Conservation (phyloP, 2,113 vertebrate species). For the Mus spicilegus region DNA sequence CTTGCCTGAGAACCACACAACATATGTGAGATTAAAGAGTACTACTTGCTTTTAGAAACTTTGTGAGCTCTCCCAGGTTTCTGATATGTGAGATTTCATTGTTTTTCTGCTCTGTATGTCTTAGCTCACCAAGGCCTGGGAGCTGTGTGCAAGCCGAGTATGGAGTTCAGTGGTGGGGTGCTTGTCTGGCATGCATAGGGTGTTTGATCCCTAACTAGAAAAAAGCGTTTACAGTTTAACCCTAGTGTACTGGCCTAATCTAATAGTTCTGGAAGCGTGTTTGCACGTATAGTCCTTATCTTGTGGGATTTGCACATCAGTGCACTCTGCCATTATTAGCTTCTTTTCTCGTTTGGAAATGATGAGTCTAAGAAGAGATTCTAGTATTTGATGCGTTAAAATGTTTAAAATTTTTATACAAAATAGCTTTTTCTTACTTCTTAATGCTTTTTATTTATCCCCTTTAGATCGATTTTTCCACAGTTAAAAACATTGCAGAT, state of each 20-base stretch:
- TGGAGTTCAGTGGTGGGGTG: background rate
- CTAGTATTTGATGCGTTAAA: slow-evolving; percentile 60
- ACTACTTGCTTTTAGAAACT: background rate
- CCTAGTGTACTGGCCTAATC: background rate
- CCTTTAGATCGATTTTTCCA: slow-evolving; percentile 87
- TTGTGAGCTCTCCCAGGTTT: background rate
- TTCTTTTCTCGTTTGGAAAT: background rate
- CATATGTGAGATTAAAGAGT: background rate
- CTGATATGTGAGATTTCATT: background rate
- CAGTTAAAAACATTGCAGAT: slow-evolving; percentile 78
- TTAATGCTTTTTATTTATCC: slow-evolving; percentile 40
- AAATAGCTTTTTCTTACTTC: slow-evolving; percentile 9
- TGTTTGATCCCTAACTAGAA: background rate
- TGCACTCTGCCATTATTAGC: background rate
- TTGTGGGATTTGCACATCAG: background rate
- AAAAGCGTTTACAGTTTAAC: background rate
- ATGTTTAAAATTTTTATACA: background rate
- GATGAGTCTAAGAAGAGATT: background rate
- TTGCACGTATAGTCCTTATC: background rate
- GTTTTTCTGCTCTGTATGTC: background rate
- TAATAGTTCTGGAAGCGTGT: background rate
- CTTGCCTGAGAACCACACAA: background rate
- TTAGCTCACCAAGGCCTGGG: background rate
- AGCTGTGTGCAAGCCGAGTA: background rate
- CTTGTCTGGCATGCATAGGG: background rate